phyloP scores from a whole-genome alignment of 2,113 vertebrate species.

The Struthio camelus region DNA sequence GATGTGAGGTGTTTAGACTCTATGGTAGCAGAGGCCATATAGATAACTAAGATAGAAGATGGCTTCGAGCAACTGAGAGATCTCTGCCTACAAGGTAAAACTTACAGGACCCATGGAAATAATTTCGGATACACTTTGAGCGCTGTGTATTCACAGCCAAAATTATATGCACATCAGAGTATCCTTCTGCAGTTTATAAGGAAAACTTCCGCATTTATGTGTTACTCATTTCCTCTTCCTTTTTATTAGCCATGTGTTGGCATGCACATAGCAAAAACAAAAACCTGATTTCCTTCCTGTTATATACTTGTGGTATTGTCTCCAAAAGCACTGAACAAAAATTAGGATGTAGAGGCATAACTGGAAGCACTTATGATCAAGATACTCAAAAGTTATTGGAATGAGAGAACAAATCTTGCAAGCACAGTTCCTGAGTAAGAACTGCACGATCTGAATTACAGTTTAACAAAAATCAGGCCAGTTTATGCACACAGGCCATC shows the following conservation, averaged over 20 bases:
- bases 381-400: background rate
- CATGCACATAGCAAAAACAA: conserved; percentile 27
- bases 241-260: conserved; percentile 34
- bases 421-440: background rate
- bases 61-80: background rate
- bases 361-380: conserved; percentile 33
- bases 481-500: background rate
- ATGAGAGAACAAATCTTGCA: background rate
- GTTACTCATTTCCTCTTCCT: conserved; percentile 67
- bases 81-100: background rate
- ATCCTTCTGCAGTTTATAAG: background rate
- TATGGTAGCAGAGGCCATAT: background rate
- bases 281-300: conserved; percentile 62
- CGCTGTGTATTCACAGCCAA: background rate
- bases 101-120: background rate
- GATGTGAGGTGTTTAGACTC: background rate
- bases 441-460: background rate
- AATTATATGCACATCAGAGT: background rate
- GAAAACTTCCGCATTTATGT: conserved; percentile 7
- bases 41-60: accelerated
- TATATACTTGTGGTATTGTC: conserved; percentile 31
- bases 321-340: conserved; percentile 26
- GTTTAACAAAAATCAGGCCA: background rate
- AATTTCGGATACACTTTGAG: background rate
- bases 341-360: conserved; percentile 28